Conservation (phyloP, 2,888 invertebrate genomes). For the Agrilus mali region DNA sequence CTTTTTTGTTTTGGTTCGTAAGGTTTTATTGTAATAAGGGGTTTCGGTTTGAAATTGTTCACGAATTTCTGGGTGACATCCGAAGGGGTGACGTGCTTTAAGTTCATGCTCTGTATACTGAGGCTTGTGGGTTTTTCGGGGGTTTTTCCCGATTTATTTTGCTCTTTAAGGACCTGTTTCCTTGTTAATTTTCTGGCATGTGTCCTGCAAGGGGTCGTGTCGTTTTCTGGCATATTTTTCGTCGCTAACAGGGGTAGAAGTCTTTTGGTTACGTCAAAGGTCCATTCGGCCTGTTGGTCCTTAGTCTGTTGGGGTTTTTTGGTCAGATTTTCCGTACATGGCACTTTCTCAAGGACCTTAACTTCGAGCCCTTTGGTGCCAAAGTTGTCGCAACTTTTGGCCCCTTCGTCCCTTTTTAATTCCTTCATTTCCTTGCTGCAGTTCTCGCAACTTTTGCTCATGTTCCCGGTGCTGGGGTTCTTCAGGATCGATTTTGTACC, state of each 20-base stretch:
- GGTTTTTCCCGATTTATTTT: conserved; percentile 11
- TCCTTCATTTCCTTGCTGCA: conserved; percentile 9
- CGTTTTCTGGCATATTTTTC: conserved; percentile 4
- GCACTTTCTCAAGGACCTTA: not conserved
- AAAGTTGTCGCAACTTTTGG: conserved; percentile 23
- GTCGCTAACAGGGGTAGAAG: not conserved
- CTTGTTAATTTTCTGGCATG: conserved; percentile 31
- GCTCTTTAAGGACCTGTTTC: conserved; percentile 25
- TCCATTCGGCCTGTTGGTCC: not conserved
- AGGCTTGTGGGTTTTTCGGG: conserved; percentile 19
- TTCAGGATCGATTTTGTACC: conserved; percentile 19
- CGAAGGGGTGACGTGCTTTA: conserved; percentile 20
- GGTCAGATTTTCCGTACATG: conserved; percentile 5
- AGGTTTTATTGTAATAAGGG: too few species aligned
- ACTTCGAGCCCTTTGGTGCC: not conserved
- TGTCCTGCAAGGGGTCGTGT: conserved; percentile 2
- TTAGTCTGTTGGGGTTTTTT: conserved; percentile 2
- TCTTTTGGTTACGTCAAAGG: conserved; percentile 3
- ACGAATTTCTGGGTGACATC: conserved; percentile 28
- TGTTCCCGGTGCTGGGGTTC: conserved; percentile 16
- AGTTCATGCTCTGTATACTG: conserved; percentile 22
- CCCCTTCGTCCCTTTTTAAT: conserved; percentile 4
- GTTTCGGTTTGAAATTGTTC: conserved; percentile 9
- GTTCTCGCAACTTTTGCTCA: conserved; percentile 18
- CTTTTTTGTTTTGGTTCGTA: too few species aligned